A percentile compares a stretch with the other conserved stretches of the same genome.
Conservation (phyloP, 2,888 invertebrate genomes). For the Nomada hirtipes region DNA sequence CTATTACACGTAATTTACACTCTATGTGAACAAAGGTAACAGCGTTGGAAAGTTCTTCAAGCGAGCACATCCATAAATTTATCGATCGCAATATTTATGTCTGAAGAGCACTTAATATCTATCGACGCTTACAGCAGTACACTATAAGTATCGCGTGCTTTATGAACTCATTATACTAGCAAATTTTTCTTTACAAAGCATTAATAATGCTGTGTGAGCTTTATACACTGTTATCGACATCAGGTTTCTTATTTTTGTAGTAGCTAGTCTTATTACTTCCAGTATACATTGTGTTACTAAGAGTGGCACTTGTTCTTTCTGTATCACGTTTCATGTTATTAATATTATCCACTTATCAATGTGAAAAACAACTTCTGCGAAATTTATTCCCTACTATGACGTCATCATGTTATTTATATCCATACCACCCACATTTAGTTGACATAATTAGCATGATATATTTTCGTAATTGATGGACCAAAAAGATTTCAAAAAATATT, state of each 20-base stretch:
- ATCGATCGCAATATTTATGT: slow-evolving; percentile 59
- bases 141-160: slow-evolving; percentile 21
- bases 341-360: neutral
- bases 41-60: slow-evolving; percentile 50
- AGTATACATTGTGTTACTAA: neutral
- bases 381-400: neutral
- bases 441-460: neutral
- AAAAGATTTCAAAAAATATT: neutral
- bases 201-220: slow-evolving; percentile 10
- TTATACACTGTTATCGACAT: slow-evolving; percentile 15
- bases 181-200: slow-evolving; percentile 32
- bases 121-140: neutral
- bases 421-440: neutral
- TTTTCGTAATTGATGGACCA: neutral
- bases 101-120: slow-evolving; percentile 22
- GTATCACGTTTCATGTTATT: neutral
- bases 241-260: neutral
- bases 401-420: neutral
- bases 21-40: slow-evolving; percentile 34
- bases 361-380: neutral
- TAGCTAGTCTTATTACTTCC: neutral
- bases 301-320: neutral
- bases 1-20: slow-evolving; percentile 6
- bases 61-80: slow-evolving; percentile 56
- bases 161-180: slow-evolving; percentile 39